These are phyloP conservation scores for Poeciliopsis occidentalis DNA, from an alignment of 2,113 vertebrate species.

Conservation along the genomic window DNA sequence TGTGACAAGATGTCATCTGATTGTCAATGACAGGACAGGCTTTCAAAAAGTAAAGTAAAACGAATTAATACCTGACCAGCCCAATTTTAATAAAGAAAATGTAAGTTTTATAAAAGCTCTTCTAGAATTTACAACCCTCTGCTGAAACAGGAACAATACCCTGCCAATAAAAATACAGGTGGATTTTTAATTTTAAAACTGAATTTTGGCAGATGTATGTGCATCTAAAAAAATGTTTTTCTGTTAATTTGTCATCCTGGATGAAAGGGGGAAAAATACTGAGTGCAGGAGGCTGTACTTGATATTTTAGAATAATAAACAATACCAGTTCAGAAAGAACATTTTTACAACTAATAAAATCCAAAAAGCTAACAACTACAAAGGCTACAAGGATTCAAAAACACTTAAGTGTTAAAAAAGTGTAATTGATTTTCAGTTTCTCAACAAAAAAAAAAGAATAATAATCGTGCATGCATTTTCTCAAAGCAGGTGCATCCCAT, in stretches of 20 bases:
- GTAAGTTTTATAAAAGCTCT: background rate
- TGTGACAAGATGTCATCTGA: slow-evolving; percentile 83
- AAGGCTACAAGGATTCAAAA: too few relatives aligned
- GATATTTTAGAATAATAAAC: too few relatives aligned
- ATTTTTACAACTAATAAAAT: too few relatives aligned
- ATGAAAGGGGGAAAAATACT: background rate
- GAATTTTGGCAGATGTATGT: background rate
- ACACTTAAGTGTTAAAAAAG: too few relatives aligned
- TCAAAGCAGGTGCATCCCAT: too few relatives aligned
- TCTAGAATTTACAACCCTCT: background rate
- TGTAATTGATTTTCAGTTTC: too few relatives aligned
- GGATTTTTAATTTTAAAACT: too few relatives aligned
- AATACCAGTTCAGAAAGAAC: too few relatives aligned
- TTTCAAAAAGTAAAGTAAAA: slow-evolving; percentile 68
- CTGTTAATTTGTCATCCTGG: background rate
- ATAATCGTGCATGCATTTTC: too few relatives aligned
- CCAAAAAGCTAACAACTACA: too few relatives aligned
- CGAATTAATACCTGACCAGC: slow-evolving; percentile 76
- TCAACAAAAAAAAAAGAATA: too few relatives aligned
- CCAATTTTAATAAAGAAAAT: slow-evolving; percentile 35
- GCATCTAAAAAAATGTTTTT: background rate
- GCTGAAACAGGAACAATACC: background rate
- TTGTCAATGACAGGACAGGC: slow-evolving; percentile 77
- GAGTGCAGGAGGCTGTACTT: background rate
- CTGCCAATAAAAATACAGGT: too few relatives aligned